Evolutionary conservation across 1,140 invertebrate genomes (phyloP).

Genomic region (Telenomus remus): DNA sequence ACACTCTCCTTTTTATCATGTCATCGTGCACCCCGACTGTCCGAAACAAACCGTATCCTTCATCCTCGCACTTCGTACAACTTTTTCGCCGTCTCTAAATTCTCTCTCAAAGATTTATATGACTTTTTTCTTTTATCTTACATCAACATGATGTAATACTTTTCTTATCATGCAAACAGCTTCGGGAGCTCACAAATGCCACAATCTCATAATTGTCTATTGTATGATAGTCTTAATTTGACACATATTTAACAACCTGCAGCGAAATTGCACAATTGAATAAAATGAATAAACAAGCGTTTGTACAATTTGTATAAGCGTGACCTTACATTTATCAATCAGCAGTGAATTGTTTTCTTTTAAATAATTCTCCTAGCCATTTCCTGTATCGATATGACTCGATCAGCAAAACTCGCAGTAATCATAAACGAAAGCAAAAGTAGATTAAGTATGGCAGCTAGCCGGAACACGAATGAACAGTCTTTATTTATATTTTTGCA

Average conservation of each 20-base stretch:
- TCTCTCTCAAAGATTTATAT: no score
- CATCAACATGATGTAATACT: no score
- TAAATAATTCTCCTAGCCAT: constrained; percentile 4
- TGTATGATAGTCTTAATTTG: constrained; percentile 13
- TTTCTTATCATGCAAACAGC: constrained; percentile 7
- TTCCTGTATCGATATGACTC: constrained; percentile 32
- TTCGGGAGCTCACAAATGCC: constrained; percentile 1
- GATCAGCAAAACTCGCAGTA: constrained; percentile 30
- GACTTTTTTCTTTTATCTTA: no score
- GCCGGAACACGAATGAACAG: constrained; percentile 21
- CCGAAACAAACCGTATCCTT: no score
- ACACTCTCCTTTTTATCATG: no score
- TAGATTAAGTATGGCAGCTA: constrained; percentile 27
- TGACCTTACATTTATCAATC: constrained; percentile 38
- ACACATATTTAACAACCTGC: constrained; percentile 33
- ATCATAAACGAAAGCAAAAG: constrained; percentile 44
- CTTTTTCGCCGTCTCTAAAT: no score
- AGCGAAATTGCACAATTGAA: background rate
- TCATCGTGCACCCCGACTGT: no score
- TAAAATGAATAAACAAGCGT: no score
- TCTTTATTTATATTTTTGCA: constrained; percentile 22
- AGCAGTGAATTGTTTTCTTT: constrained; percentile 8
- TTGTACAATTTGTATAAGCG: constrained; percentile 1
- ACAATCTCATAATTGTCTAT: constrained; percentile 13
- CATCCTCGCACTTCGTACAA: no score